phyloP scores from a whole-genome alignment of 2,113 vertebrate genomes.

The Onychostruthus taczanowskii region DNA sequence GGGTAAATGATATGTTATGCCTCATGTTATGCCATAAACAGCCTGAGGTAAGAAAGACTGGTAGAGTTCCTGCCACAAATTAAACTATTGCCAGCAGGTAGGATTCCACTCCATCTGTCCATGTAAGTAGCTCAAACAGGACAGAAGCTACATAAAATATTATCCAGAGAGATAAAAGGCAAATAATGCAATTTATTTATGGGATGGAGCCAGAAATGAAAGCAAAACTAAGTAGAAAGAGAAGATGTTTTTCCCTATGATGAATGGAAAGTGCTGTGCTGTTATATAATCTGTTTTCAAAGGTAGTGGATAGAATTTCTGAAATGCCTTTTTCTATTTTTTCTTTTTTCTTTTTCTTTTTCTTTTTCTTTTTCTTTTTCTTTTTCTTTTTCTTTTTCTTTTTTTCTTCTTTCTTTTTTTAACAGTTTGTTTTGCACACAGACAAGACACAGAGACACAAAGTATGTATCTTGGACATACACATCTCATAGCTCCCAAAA shows the following conservation, averaged over 20 bases:
- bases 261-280: slow-evolving; percentile 46
- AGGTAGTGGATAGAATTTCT: not conserved
- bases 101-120: slow-evolving; percentile 52
- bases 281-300: slow-evolving; percentile 34
- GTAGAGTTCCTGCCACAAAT: slow-evolving; percentile 46
- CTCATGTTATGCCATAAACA: slow-evolving; percentile 50
- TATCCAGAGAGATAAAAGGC: slow-evolving; percentile 7
- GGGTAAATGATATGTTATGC: slow-evolving; percentile 24
- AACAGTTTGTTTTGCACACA: not conserved
- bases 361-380: not conserved
- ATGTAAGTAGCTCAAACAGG: not conserved
- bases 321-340: not conserved
- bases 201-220: slow-evolving; percentile 2
- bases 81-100: slow-evolving; percentile 48
- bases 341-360: not conserved
- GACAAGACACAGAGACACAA: not conserved
- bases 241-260: not conserved
- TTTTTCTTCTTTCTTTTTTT: not conserved
- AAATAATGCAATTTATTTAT: slow-evolving; percentile 52
- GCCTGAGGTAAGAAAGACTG: slow-evolving; percentile 41
- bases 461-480: not conserved
- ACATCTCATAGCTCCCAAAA: not conserved
- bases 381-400: not conserved
- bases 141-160: slow-evolving; percentile 34
- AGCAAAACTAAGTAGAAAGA: slow-evolving; percentile 36